Evolutionary conservation across 2,797 vertebrate genomes (phyloP).

Genomic region (Rhabdomys pumilio): DNA sequence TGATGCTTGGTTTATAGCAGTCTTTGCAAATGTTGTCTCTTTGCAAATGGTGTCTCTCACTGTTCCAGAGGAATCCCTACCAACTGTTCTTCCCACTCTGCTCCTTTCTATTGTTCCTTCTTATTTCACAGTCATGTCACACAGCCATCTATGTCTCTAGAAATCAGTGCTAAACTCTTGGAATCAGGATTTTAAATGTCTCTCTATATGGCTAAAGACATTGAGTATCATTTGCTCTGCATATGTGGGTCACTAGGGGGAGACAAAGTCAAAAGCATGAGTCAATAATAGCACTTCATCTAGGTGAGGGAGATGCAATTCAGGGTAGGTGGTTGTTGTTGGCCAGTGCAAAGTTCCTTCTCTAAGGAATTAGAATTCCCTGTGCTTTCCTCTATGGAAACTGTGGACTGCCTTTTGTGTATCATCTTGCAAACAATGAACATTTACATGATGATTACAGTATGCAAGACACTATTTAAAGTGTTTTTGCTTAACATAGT

Average conservation of each 20-base stretch:
- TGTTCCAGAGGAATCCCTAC: not conserved
- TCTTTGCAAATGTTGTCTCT: not conserved
- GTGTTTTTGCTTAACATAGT: not conserved
- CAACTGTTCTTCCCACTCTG: not conserved
- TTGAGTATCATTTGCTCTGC: not conserved
- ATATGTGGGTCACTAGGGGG: not conserved
- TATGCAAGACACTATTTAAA: not conserved
- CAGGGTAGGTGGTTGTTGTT: not conserved
- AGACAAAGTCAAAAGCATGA: constrained; percentile 17
- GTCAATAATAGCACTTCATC: rapidly evolving
- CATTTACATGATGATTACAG: not conserved
- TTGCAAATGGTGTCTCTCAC: not conserved
- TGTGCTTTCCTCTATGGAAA: not conserved
- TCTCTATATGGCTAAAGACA: not conserved
- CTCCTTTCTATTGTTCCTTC: not conserved
- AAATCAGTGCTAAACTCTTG: not conserved
- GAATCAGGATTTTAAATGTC: not conserved
- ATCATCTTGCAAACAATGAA: not conserved
- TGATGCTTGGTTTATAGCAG: not conserved
- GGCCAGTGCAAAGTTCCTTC: not conserved
- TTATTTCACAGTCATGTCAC: not conserved
- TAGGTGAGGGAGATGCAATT: not conserved
- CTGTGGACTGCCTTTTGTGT: not conserved
- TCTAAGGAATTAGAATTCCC: not conserved
- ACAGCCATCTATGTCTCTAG: not conserved